Percentiles rank a stretch among this genome's conserved stretches.
Conservation (phyloP, 1,140 invertebrate species). For the Centruroides vittatus region DNA sequence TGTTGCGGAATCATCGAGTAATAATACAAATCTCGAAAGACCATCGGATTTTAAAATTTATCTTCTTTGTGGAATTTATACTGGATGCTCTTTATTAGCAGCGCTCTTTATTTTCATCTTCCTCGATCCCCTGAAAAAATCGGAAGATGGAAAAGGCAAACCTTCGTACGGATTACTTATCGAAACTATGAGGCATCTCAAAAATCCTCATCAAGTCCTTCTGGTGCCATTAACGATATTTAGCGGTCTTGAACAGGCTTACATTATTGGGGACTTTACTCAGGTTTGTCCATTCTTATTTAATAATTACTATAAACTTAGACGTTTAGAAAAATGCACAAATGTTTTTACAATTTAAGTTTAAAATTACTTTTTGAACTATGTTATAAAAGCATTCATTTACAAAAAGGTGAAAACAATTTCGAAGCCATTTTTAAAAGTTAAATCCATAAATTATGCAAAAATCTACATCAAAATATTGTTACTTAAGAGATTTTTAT, state of each 20-base stretch:
- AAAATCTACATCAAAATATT: too few species aligned
- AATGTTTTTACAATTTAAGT: too few species aligned
- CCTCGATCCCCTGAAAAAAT: constrained; percentile 77
- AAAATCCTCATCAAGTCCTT: constrained; percentile 67
- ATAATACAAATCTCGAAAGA: constrained; percentile 39
- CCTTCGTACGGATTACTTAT: background rate
- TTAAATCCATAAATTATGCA: too few species aligned
- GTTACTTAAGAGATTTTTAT: too few species aligned
- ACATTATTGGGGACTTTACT: constrained; percentile 87
- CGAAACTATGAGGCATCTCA: constrained; percentile 58
- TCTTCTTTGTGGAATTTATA: constrained; percentile 74
- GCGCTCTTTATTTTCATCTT: constrained; percentile 70
- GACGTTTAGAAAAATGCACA: too few species aligned
- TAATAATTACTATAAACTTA: too few species aligned
- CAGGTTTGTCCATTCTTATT: constrained; percentile 40
- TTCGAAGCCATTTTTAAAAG: too few species aligned
- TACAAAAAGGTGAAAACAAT: too few species aligned
- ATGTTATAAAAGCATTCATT: too few species aligned
- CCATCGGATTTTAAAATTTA: constrained; percentile 70
- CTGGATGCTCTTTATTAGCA: constrained; percentile 68
- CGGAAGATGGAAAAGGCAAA: constrained; percentile 19
- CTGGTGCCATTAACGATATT: constrained; percentile 89
- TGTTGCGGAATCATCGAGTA: constrained; percentile 2
- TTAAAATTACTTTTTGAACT: too few species aligned
- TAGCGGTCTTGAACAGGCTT: constrained; percentile 94